Conservation (phyloP, 1,140 invertebrate genomes). For the Tribolium castaneum region DNA sequence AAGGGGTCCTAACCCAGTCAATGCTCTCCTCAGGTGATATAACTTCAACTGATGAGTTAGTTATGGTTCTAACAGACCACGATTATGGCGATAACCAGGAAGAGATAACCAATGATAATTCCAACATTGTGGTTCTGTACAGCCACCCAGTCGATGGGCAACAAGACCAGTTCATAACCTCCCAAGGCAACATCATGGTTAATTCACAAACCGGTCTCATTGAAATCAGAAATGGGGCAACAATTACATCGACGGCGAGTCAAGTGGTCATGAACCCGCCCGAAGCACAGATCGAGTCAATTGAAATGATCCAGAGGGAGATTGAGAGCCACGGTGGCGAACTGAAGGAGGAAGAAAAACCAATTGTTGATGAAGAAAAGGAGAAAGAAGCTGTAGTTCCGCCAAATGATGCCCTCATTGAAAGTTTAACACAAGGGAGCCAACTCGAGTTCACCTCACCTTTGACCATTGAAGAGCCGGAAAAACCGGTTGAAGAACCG, state of each 20-base stretch:
- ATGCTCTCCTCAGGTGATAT: constrained; percentile 50
- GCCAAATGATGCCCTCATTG: not conserved
- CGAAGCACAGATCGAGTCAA: constrained; percentile 59
- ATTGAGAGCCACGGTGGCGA: constrained; percentile 38
- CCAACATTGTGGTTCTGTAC: constrained; percentile 72
- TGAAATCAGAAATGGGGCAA: constrained; percentile 60
- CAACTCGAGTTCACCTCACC: not conserved
- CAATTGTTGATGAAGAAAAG: constrained; percentile 49
- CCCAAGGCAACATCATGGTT: constrained; percentile 65
- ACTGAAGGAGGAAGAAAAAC: constrained; percentile 48
- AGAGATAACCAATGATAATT: constrained; percentile 65
- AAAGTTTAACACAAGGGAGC: constrained; percentile 9
- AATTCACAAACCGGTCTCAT: constrained; percentile 68
- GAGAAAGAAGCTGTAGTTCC: constrained; percentile 49
- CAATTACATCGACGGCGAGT: constrained; percentile 50
- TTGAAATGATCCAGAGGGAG: constrained; percentile 62
- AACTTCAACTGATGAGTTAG: constrained; percentile 61
- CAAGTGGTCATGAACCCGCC: constrained; percentile 50
- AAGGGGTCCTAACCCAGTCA: constrained; percentile 12
- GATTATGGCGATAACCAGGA: constrained; percentile 61
- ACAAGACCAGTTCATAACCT: constrained; percentile 66
- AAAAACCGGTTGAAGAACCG: not conserved
- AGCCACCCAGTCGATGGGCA: constrained; percentile 69
- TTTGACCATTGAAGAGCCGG: not conserved
- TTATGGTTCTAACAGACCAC: constrained; percentile 64